Base-by-base conservation (phyloP, 2,888 invertebrate genomes). In the Stenoptilia bipunctidactyla region DNA sequence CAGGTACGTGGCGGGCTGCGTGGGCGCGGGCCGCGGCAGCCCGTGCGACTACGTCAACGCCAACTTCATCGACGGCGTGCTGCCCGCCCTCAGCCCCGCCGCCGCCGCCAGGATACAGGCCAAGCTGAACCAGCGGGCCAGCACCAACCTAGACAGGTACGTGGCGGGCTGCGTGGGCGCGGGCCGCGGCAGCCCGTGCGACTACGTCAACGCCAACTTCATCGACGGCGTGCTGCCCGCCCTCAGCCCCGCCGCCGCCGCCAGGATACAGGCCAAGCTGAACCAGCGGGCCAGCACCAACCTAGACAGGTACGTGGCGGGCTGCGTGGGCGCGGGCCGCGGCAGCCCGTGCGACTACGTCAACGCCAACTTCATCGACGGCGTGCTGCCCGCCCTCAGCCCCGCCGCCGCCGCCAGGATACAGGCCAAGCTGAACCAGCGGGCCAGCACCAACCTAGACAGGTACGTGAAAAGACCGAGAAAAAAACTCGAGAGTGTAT, bases 191-290 rank as follows among this genome's bases (percentile, higher is more conserved):
- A 53, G 51, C 4, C 50, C 86, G 12, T 89, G 92, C 53, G 96
- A 96, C 77, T 97, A 97, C 75, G 95, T 97, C 53, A 97, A 97
- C 83, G 97, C 96, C 25, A 97, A 97, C 86, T 97, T 94, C 82
- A 95, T 97, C 49, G 96, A 97, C 82, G 96, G 94, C 48, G 74
- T 83, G 65, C 72, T 1, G 58, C 62, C 38, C 62, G 73, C 73
- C 71, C 20, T 38, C 38, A 37, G 14, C 20, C 34, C 35, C 0
- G 25, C 38, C 38, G 37, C 13, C 20, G 34, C 34, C 0, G 40
- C 44, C 15, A 39, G 39, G 40, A 1, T 36, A 27, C 9, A 25
- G 25, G 25, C 25, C 5, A 25, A 25, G 25, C 25, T 6, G 25
- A 5, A 5, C 5, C 25, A n/a, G n/a, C n/a, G n/a, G n/a, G n/a